Evolutionary conservation across 1,140 invertebrate genomes (phyloP).

Genomic region (Drosophila subpulchrella): DNA sequence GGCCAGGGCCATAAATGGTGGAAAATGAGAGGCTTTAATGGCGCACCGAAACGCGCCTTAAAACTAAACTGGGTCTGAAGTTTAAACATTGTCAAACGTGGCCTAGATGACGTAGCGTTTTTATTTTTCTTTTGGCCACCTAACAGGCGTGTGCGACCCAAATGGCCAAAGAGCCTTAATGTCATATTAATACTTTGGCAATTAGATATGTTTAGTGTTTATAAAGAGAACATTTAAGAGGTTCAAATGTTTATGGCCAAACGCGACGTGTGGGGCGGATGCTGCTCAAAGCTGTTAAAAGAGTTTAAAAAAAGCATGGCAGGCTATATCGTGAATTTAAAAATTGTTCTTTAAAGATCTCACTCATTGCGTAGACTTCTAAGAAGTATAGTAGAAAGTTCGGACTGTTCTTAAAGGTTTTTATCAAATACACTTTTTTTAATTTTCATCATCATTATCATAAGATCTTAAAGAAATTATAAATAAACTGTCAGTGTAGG

Average conservation of each 20-base stretch:
- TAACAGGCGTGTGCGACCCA: conserved; percentile 20
- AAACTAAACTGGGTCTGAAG: conserved; percentile 41
- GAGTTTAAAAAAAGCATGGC: neutral
- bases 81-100: conserved; percentile 34
- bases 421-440: too few species aligned
- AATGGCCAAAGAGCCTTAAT: conserved; percentile 34
- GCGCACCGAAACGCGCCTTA: conserved; percentile 15
- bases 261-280: conserved; percentile 3
- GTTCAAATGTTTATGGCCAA: conserved; percentile 11
- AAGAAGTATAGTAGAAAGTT: too few species aligned
- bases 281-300: conserved; percentile 1
- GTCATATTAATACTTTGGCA: conserved; percentile 27
- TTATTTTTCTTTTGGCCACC: neutral
- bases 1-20: conserved; percentile 12
- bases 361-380: too few species aligned
- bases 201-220: conserved; percentile 36
- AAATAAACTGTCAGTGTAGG: too few species aligned
- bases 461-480: too few species aligned
- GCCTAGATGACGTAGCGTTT: conserved; percentile 35
- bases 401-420: too few species aligned
- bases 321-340: neutral
- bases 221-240: neutral
- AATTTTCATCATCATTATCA: too few species aligned
- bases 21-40: conserved; percentile 33
- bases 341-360: too few species aligned